These are phyloP conservation scores for Caenorhabditis sp. DNA, from an alignment of 2,888 invertebrate species.

Conservation along the genomic window DNA sequence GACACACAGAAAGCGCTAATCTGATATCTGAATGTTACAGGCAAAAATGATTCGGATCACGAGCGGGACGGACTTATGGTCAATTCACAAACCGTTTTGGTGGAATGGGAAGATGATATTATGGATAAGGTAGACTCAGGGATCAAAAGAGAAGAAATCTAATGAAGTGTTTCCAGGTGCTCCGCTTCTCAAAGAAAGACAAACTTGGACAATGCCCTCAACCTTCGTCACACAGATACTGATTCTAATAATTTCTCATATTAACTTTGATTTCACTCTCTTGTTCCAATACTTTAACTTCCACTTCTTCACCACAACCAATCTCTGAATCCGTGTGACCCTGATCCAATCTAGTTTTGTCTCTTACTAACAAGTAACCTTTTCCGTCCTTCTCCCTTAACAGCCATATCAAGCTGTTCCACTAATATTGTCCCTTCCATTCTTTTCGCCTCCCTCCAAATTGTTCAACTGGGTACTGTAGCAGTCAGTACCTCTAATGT, in stretches of 20 bases:
- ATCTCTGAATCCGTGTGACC: conserved; percentile 65
- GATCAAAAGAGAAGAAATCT: not conserved
- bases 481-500: conserved; percentile 39
- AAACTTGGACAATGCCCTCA: conserved; percentile 70
- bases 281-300: not conserved
- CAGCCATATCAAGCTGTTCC: conserved; percentile 24
- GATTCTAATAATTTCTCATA: not conserved
- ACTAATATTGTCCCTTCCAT: conserved; percentile 10
- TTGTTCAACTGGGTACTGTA: conserved; percentile 44
- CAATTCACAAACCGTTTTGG: conserved; percentile 76
- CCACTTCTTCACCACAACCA: not conserved
- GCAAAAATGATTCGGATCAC: conserved; percentile 72
- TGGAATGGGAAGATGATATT: conserved; percentile 79
- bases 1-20: conserved; percentile 38
- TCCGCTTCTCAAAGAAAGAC: conserved; percentile 73
- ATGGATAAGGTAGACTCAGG: conserved; percentile 72
- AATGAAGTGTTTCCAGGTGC: conserved; percentile 53
- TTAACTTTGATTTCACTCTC: not conserved
- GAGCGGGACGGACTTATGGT: conserved; percentile 73
- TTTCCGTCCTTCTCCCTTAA: not conserved
- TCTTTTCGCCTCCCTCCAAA: no score
- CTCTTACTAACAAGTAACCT: not conserved
- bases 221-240: conserved; percentile 53
- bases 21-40: conserved; percentile 66
- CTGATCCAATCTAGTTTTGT: conserved; percentile 62